These are phyloP conservation scores for Orcinus orca DNA, from an alignment of 2,113 vertebrate species.

Conservation along the genomic window DNA sequence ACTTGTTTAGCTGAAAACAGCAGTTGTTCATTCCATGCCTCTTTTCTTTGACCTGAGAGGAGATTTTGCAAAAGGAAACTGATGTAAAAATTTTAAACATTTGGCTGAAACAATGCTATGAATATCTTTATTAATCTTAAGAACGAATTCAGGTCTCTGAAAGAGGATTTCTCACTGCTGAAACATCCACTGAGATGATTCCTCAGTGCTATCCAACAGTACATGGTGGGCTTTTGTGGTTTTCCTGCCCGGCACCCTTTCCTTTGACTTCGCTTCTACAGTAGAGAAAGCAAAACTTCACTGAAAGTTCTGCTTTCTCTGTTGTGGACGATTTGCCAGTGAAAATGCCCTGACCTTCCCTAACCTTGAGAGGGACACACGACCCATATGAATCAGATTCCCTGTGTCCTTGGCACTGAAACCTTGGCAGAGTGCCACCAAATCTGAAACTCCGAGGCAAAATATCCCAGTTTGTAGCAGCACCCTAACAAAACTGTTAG, in stretches of 20 bases:
- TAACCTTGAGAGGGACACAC: background rate
- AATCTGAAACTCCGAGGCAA: background rate
- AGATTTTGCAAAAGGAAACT: slow-evolving; percentile 9
- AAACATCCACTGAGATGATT: background rate
- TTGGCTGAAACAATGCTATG: background rate
- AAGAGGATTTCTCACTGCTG: background rate
- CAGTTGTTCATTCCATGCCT: background rate
- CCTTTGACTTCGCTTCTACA: background rate
- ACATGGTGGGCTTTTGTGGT: background rate
- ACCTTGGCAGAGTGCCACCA: background rate
- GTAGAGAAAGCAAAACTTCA: too few relatives aligned
- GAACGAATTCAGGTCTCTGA: background rate
- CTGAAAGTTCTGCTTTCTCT: background rate
- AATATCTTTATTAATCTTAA: background rate
- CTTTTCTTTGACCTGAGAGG: background rate
- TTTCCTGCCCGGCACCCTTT: background rate
- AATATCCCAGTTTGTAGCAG: background rate
- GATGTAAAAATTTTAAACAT: background rate
- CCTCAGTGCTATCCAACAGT: background rate
- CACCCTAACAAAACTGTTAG: background rate
- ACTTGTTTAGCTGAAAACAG: background rate
- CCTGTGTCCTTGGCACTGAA: background rate
- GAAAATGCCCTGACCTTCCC: background rate
- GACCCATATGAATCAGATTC: background rate
- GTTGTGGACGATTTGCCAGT: background rate